Evolutionary conservation across 1,140 invertebrate genomes (phyloP), one percentile per base, ranked within the genome.

Genomic region (Atta colombica): DNA sequence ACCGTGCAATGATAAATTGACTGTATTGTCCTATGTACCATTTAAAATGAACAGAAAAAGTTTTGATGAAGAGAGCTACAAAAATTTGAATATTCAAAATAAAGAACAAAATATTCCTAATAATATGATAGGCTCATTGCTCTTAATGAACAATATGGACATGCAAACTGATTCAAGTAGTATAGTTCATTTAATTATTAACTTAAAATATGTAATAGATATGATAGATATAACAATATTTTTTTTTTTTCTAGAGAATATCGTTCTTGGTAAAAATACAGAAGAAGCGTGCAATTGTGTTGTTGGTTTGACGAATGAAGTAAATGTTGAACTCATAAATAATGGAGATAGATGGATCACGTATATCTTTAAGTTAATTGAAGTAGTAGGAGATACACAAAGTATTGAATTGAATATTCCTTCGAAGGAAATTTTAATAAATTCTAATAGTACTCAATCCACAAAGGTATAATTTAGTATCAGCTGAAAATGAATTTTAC

Each of bases 331-430:
- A 86, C 87, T 95, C 2, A 39, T 87, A 58, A 95, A 95, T 69
- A 92, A 92, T 85, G 92, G 94, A 65, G 89, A 93, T 63, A 92
- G 91, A 66, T 95, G 95, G 95, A 90, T 95, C 12, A 87, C 93
- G n/a, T 93, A 92, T 85, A 81, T 80, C 4, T 61, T 93, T 25
- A 93, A 68, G 53, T 68, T 94, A 61, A 51, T 85, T 58, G 90
- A 93, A 85, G 85, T 94, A 77, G 91, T 93, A 87, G 94, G 93
- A 12, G 92, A 93, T 7, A 91, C 88, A 53, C 85, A 94, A 35
- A 93, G 92, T 84, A 91, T 95, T 63, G 77, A 91, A 58, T 80
- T 95, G 14, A 69, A 88, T 21, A 88, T 94, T 35, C 92, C 93
- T 4, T 58, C 90, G 66, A 88, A 94, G 45, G 69, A 87, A 16